phyloP scores from a whole-genome alignment of 2,888 invertebrate species.

The Coleophora flavipennella region DNA sequence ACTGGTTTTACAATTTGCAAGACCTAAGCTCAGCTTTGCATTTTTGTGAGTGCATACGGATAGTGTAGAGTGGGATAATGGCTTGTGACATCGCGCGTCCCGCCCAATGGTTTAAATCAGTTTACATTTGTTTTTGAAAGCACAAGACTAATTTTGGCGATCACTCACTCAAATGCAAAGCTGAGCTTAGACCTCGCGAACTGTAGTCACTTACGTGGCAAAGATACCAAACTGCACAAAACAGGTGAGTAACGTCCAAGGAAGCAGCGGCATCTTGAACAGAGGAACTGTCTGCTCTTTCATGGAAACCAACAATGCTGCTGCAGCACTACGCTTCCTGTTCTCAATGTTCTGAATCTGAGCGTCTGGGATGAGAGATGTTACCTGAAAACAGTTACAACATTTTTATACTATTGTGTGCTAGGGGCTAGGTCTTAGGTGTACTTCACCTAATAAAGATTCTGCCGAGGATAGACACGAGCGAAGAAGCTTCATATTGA shows the following conservation, averaged over 20 bases:
- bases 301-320: conserved; percentile 59
- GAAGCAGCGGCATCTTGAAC: conserved; percentile 67
- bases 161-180: not conserved
- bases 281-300: conserved; percentile 70
- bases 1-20: not conserved
- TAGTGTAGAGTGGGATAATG: too few relatives aligned
- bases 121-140: too few relatives aligned
- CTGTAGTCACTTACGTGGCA: conserved; percentile 70
- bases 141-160: not conserved
- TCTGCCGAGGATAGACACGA: too few relatives aligned
- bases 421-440: too few relatives aligned
- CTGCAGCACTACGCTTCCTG: conserved; percentile 21
- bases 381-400: conserved; percentile 31
- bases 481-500: too few relatives aligned
- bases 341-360: not conserved
- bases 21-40: not conserved
- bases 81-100: too few relatives aligned
- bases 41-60: too few relatives aligned
- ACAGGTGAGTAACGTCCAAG: conserved; percentile 70
- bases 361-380: conserved; percentile 22
- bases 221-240: conserved; percentile 78
- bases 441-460: too few relatives aligned
- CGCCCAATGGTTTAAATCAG: too few relatives aligned
- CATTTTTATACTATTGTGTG: too few relatives aligned
- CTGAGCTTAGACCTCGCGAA: not conserved